Percentiles rank a stretch among this genome's conserved stretches.
phyloP scores from a whole-genome alignment of 2,888 invertebrate genomes.

The Adela reaumurella region DNA sequence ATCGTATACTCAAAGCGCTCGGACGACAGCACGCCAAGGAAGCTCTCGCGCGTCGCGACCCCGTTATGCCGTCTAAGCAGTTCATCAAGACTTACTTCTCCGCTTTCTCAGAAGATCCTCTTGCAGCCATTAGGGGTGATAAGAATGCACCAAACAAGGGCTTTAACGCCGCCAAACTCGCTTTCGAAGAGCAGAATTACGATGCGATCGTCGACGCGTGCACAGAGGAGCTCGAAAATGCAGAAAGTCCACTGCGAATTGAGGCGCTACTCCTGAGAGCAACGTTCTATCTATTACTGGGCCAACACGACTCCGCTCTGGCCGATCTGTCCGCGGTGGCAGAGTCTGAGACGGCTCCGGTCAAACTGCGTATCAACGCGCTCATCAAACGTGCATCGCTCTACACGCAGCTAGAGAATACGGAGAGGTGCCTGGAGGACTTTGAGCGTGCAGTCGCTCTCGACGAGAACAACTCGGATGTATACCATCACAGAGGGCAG shows the following conservation, averaged over 20 bases:
- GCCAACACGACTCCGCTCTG: constrained; percentile 69
- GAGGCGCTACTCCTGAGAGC: constrained; percentile 78
- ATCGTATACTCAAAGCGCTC: constrained; percentile 81
- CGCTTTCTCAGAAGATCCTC: constrained; percentile 85
- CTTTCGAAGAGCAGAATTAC: constrained; percentile 67
- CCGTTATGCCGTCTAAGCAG: constrained; percentile 78
- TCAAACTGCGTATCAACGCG: constrained; percentile 74
- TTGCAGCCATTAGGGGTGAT: constrained; percentile 54
- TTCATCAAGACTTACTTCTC: constrained; percentile 85
- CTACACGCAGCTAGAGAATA: constrained; percentile 73
- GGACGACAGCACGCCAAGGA: constrained; percentile 73
- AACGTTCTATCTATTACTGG: constrained; percentile 77
- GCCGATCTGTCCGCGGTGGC: constrained; percentile 70
- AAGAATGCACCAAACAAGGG: constrained; percentile 47
- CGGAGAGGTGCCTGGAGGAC: constrained; percentile 71
- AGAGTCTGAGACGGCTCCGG: constrained; percentile 57
- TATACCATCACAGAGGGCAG: constrained; percentile 91
- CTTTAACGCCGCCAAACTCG: constrained; percentile 67
- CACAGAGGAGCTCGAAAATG: constrained; percentile 69
- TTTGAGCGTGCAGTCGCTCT: constrained; percentile 74
- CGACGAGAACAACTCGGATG: constrained; percentile 79
- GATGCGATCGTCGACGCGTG: constrained; percentile 77
- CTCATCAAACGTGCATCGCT: constrained; percentile 85
- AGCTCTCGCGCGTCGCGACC: constrained; percentile 63
- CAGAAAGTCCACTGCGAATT: constrained; percentile 59